Base-by-base conservation (phyloP, 2,797 vertebrate genomes). In the Avahi laniger region DNA sequence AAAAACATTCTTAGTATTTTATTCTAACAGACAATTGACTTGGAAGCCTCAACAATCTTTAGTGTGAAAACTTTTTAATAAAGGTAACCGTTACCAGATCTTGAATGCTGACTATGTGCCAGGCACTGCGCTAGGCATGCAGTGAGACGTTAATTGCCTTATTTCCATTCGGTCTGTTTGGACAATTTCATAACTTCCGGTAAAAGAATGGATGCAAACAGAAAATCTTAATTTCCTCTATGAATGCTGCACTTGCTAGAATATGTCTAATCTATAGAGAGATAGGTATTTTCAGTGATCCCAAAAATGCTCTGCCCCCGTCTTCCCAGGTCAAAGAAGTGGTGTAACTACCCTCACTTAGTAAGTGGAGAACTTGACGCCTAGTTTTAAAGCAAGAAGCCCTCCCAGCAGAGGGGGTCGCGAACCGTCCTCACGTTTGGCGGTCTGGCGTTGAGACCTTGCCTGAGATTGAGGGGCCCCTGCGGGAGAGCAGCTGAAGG, bases 91-190 rank as follows among this genome's bases (percentile, higher is more conserved):
- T 9, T 4, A 50, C 1, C 4, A 5, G 14, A 70, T 50, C 52
- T 18, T 8, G 35, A 57, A 13, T 61, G 59, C 7, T 4, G 2
- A 2, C 0, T 2, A 35, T 2, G 59, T 15, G 10, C 50, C 15
- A 52, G 59, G 28, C 0, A 22, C 28, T 1, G 22, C 1, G 26
- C 20, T 5, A 43, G 24, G n/a, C 38, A 63, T 0, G 17, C 5
- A 4, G 41, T 7, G n/a, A 63, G 63, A 35, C 9, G 9, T 7
- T 11, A 13, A 7, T 52, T 15, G 7, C 7, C 26, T 54, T 7
- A 1, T 30, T 38, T 69, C 11, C 52, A n/a, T 1, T 11, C 4
- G 69, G 4, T 24, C 50, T 2, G 4, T 3, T 5, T 7, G 50
- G 46, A 46, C 41, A 46, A 7, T 28, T 35, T 81, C 17, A 18